Percentiles rank a stretch among this genome's conserved stretches.
phyloP scores from a whole-genome alignment of 2,113 vertebrate species.

The cattle (Bos taurus) region DNA sequence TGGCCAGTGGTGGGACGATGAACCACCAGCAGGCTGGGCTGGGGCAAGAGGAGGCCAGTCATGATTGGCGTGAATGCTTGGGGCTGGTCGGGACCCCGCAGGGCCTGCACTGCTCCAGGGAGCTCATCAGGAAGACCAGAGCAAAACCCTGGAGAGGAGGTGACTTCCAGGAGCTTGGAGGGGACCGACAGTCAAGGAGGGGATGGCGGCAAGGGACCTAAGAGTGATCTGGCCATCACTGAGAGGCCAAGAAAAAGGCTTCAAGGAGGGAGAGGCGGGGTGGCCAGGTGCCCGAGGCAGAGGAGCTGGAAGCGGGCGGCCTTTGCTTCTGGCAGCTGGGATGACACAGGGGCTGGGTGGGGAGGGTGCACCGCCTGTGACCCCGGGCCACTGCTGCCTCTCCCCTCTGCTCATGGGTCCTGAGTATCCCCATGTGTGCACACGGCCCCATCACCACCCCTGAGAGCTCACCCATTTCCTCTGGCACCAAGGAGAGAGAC shows the following conservation, averaged over 20 bases:
- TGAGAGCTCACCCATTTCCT: neutral
- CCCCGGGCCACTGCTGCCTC: rapidly evolving
- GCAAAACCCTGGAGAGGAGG: neutral
- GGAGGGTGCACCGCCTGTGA: neutral
- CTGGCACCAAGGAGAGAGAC: neutral
- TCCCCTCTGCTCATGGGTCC: neutral
- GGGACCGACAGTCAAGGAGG: neutral
- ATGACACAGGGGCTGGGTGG: neutral
- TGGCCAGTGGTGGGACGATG: neutral
- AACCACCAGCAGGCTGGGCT: neutral
- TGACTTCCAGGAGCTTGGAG: neutral
- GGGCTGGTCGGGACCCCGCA: neutral
- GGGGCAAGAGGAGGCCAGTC: too few species aligned
- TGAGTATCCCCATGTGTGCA: too few species aligned
- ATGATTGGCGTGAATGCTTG: rapidly evolving
- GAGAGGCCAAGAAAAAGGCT: neutral
- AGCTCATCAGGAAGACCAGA: neutral
- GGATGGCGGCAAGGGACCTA: neutral
- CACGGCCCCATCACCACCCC: neutral
- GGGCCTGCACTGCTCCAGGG: neutral
- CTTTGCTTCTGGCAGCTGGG: neutral
- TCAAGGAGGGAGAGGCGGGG: neutral
- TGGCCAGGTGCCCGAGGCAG: neutral
- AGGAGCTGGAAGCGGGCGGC: neutral
- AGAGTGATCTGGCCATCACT: neutral